Evolutionary conservation across 2,888 invertebrate species (phyloP).

Genomic region (Chaitophorus viminalis): DNA sequence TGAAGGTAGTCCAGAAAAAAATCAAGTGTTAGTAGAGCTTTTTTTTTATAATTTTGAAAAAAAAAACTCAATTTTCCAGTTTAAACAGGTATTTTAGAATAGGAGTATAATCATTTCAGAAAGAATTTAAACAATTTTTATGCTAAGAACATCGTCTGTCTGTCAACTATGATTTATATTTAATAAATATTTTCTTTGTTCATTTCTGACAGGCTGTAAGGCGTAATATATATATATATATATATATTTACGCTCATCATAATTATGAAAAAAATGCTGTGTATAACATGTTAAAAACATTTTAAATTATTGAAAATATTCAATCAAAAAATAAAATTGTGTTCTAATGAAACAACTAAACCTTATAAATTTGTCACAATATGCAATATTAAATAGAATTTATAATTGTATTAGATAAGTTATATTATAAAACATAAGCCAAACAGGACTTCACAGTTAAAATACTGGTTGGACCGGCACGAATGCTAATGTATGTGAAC

Average conservation of each 20-base stretch:
- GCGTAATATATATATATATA: too few species aligned
- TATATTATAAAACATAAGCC: not conserved
- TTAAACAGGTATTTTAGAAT: not conserved
- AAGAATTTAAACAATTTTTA: not conserved
- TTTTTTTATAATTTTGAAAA: not conserved
- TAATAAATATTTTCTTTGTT: constrained; percentile 19
- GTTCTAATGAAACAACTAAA: not conserved
- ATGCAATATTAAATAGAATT: not conserved
- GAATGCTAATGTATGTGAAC: not conserved
- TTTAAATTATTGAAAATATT: not conserved
- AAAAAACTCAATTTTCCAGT: constrained; percentile 27
- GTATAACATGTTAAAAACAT: not conserved
- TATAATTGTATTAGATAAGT: not conserved
- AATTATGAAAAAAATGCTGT: not conserved
- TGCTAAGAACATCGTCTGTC: not conserved
- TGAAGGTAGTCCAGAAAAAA: not conserved
- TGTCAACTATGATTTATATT: constrained; percentile 15
- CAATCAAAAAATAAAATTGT: not conserved
- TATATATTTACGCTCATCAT: not conserved
- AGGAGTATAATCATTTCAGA: not conserved
- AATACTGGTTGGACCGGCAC: constrained; percentile 42
- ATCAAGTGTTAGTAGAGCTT: not conserved
- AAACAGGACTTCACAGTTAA: constrained; percentile 24
- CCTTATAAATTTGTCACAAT: not conserved
- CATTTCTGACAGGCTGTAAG: not conserved